Evolutionary conservation across 1,140 invertebrate genomes (phyloP), one percentile per base, ranked within the genome.

Genomic region (Cherax destructor): DNA sequence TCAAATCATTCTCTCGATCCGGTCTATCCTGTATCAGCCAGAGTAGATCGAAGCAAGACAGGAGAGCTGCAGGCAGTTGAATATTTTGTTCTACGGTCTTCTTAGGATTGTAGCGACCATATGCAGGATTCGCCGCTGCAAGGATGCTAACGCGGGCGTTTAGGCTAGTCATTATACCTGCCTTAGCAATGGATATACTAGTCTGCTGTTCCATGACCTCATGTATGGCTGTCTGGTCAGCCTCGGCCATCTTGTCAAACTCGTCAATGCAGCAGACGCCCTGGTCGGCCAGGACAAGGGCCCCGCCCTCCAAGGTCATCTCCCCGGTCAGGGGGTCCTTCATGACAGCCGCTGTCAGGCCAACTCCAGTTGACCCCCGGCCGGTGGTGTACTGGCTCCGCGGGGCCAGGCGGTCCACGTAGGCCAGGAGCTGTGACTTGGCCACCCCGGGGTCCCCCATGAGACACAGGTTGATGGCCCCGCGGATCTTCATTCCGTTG

Each of bases 191-290:
- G 76, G 98, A 99, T 92, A 99, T 99, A n/a, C n/a, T n/a, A 2
- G 99, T 99, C 95, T 99, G 99, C 94, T 99, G 99, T 95, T 99
- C 99, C 99, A 99, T 99, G 9, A 99, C 98, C 95, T 99, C 99
- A 94, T 99, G 99, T 93, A 99, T 99, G 72, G 99, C 98, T 0
- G 98, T 99, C 93, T 99, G 96, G 95, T 99, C 99, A 18, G 94
- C 94, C 89, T 99, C 99, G 76, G 98, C 97, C 99, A 99, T 99
- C 95, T 99, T 99, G 95, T 99, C 99, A 95, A 99, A 99, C 95
- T 99, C 99, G 94, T 99, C 99, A 94, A 99, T 99, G 94, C 99
- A 99, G 94, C 99, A 99, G 65, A 99, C 97, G 47, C 99, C 96
- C 93, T 98, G 97, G 95, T 99, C 99, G 21, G 99, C 99, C 78